Evolutionary conservation across 1,140 invertebrate species (phyloP).

Genomic region (Zaprionus ornatus): DNA sequence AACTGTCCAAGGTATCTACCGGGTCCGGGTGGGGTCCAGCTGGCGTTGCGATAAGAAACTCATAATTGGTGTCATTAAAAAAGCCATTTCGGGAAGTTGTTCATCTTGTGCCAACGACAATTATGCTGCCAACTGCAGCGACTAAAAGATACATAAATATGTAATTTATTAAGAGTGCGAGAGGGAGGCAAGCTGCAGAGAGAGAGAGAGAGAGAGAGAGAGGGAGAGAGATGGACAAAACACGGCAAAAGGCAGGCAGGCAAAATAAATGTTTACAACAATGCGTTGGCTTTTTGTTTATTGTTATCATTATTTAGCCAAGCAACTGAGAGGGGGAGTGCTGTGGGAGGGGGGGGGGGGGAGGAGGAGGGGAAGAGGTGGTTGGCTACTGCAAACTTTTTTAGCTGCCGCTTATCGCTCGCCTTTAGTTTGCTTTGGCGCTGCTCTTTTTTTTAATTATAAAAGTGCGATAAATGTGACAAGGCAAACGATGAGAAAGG

Average conservation of each 20-base stretch:
- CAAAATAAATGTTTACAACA: constrained; percentile 62
- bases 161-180: constrained; percentile 70
- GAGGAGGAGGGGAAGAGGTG: background rate
- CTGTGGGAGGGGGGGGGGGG: background rate
- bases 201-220: background rate
- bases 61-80: constrained; percentile 81
- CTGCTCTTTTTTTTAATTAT: constrained; percentile 67
- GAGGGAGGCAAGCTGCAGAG: too few relatives aligned
- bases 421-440: constrained; percentile 17
- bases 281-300: constrained; percentile 67
- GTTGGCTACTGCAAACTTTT: constrained; percentile 35
- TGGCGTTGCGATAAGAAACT: constrained; percentile 76
- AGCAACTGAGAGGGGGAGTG: constrained; percentile 61
- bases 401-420: constrained; percentile 35
- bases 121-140: constrained; percentile 60
- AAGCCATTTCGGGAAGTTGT: constrained; percentile 80
- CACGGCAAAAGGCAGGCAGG: constrained; percentile 5
- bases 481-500: constrained; percentile 48
- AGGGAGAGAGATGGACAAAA: background rate
- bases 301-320: constrained; percentile 80
- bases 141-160: constrained; percentile 71
- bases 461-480: constrained; percentile 81
- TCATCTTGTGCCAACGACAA: constrained; percentile 67
- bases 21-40: constrained; percentile 32
- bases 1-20: constrained; percentile 28